Conservation (phyloP, 30 jellyfish, hydroid and myxozoan species). For the Pelagia noctiluca region DNA sequence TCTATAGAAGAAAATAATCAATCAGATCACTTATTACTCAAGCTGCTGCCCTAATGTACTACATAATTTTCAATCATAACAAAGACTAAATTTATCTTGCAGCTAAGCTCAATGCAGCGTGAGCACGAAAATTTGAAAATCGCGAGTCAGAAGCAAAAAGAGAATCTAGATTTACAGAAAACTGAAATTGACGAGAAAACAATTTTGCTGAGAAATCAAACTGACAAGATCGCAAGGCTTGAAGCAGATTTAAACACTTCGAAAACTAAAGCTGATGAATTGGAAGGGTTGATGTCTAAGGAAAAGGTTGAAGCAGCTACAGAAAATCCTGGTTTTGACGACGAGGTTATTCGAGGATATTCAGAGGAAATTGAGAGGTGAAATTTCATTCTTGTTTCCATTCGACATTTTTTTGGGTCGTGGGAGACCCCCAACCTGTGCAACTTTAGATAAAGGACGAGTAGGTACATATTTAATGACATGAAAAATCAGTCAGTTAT, state of each 20-base stretch:
- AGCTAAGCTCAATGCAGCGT: too few species aligned
- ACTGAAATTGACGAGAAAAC: not conserved
- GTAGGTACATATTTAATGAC: too few species aligned
- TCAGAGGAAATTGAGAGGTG: slow-evolving; percentile 45
- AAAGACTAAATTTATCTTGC: too few species aligned
- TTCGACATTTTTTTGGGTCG: too few species aligned
- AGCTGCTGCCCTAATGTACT: too few species aligned
- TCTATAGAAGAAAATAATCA: too few species aligned
- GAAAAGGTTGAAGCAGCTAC: not conserved
- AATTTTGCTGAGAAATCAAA: not conserved
- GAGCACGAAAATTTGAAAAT: not conserved
- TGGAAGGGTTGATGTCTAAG: not conserved
- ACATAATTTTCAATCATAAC: too few species aligned
- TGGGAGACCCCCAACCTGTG: too few species aligned
- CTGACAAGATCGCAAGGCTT: not conserved
- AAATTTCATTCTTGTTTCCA: not conserved
- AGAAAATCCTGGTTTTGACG: slow-evolving; percentile 45
- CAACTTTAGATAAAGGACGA: too few species aligned
- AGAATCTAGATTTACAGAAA: not conserved
- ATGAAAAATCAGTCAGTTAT: too few species aligned
- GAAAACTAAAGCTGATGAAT: not conserved
- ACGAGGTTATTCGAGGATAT: slow-evolving; percentile 11
- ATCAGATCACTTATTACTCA: too few species aligned
- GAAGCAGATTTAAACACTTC: not conserved
- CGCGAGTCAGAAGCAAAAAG: not conserved